Conservation (phyloP, 2,888 invertebrate genomes). For the Cosmia pyralina region DNA sequence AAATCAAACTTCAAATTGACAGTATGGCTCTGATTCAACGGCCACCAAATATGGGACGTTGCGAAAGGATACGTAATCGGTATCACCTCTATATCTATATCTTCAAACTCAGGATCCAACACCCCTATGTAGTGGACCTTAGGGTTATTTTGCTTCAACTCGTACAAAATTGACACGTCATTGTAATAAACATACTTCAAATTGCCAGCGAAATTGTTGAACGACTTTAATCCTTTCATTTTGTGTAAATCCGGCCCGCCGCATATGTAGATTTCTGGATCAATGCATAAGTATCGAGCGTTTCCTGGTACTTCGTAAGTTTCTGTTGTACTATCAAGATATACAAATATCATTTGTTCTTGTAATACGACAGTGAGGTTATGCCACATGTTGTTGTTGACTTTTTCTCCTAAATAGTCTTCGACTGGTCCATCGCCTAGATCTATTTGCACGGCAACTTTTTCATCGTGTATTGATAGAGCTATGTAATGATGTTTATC, state of each 20-base stretch:
- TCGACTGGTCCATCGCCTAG: conserved; percentile 95
- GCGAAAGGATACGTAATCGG: conserved; percentile 98
- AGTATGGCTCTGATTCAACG: conserved; percentile 93
- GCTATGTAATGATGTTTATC: conserved; percentile 97
- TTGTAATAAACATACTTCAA: conserved; percentile 98
- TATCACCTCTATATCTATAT: conserved; percentile 95
- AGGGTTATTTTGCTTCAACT: conserved; percentile 95
- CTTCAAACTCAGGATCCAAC: conserved; percentile 95
- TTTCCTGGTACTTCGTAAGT: conserved; percentile 93
- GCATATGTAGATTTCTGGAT: conserved; percentile 98
- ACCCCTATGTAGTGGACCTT: conserved; percentile 95
- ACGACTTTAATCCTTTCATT: conserved; percentile 94
- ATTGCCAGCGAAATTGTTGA: conserved; percentile 96
- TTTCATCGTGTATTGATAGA: conserved; percentile 95
- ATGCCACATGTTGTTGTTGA: conserved; percentile 96
- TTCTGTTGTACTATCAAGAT: conserved; percentile 93
- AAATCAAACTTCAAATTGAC: conserved; percentile 96
- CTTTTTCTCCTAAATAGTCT: conserved; percentile 92
- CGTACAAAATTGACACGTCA: conserved; percentile 97
- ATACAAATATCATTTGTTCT: conserved; percentile 93
- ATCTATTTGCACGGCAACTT: conserved; percentile 96
- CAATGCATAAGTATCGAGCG: conserved; percentile 94
- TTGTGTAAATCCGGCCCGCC: conserved; percentile 96
- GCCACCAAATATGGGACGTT: conserved; percentile 97
- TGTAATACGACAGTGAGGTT: conserved; percentile 96